phyloP scores from a whole-genome alignment of 2,797 vertebrate genomes.

The Sebastes jordani region DNA sequence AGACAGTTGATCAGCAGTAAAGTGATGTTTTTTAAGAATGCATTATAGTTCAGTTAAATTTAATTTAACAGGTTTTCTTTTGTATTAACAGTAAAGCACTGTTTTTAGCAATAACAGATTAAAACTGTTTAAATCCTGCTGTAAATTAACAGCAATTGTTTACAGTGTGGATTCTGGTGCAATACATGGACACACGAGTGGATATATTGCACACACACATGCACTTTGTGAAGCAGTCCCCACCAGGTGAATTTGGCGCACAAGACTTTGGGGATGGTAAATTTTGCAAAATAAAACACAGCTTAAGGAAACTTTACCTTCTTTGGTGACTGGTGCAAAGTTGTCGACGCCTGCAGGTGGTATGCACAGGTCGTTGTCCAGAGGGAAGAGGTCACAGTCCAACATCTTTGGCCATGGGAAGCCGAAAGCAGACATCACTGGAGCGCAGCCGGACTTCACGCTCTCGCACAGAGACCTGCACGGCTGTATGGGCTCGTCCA shows the following conservation, averaged over 20 bases:
- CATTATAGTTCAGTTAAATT: too few relatives aligned
- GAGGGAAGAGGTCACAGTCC: constrained; percentile 92
- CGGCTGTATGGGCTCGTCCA: constrained; percentile 95
- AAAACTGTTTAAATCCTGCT: too few relatives aligned
- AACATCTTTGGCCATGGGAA: constrained; percentile 99
- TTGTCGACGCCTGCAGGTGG: constrained; percentile 88
- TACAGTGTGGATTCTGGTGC: neutral
- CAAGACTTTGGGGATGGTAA: neutral
- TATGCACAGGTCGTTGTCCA: constrained; percentile 96
- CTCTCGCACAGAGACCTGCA: constrained; percentile 94
- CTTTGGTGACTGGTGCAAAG: constrained; percentile 85
- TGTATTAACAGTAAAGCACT: too few relatives aligned
- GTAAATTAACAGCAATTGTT: too few relatives aligned
- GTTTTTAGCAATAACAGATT: too few relatives aligned
- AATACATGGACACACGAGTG: neutral
- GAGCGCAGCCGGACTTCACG: constrained; percentile 92
- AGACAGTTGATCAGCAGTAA: too few relatives aligned
- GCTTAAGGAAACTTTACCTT: constrained; percentile 80
- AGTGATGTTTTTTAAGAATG: too few relatives aligned
- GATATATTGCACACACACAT: neutral
- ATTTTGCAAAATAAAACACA: neutral
- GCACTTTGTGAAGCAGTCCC: neutral
- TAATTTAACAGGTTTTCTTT: too few relatives aligned
- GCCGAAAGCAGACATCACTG: constrained; percentile 97
- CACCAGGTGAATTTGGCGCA: neutral